Percentiles rank a stretch among this genome's conserved stretches.
Conservation (phyloP, 2,888 invertebrate species). For the Quadroppia sp. region DNA sequence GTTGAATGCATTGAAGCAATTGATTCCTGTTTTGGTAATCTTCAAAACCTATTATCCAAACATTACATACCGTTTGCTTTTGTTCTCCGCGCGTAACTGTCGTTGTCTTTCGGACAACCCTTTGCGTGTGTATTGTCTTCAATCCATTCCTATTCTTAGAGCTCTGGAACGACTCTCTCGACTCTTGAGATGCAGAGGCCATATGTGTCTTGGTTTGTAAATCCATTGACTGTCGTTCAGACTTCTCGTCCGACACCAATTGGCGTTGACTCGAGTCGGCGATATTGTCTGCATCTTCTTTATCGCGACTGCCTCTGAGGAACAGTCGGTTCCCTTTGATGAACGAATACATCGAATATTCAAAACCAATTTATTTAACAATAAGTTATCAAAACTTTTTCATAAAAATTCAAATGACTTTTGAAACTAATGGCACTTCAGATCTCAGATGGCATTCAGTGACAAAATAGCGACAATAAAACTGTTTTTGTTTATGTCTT, state of each 20-base stretch:
- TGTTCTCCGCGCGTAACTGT: slow-evolving; percentile 82
- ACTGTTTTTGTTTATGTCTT: not conserved
- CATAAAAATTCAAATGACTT: slow-evolving; percentile 2
- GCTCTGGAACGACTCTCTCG: slow-evolving; percentile 70
- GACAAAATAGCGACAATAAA: not conserved
- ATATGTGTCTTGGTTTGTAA: slow-evolving; percentile 47
- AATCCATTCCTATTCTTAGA: slow-evolving; percentile 66
- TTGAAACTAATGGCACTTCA: slow-evolving; percentile 16
- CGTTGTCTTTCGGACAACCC: slow-evolving; percentile 80
- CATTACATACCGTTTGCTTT: slow-evolving; percentile 50
- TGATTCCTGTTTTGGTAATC: slow-evolving; percentile 1
- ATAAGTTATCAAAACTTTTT: not conserved
- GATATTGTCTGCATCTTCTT: slow-evolving; percentile 60
- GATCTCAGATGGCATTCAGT: slow-evolving; percentile 12
- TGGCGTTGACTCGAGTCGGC: slow-evolving; percentile 49
- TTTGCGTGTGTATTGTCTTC: slow-evolving; percentile 72
- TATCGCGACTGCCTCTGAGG: slow-evolving; percentile 68
- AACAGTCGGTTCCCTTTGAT: slow-evolving; percentile 70
- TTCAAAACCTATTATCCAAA: not conserved
- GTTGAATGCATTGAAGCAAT: slow-evolving; percentile 3
- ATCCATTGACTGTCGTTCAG: slow-evolving; percentile 52
- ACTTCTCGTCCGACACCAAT: slow-evolving; percentile 35
- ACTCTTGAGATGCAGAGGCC: slow-evolving; percentile 49
- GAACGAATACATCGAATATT: slow-evolving; percentile 67
- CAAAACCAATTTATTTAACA: slow-evolving; percentile 48